Evolutionary conservation across 2,113 vertebrate genomes (phyloP).

Genomic region (Pteruthius melanotis): DNA sequence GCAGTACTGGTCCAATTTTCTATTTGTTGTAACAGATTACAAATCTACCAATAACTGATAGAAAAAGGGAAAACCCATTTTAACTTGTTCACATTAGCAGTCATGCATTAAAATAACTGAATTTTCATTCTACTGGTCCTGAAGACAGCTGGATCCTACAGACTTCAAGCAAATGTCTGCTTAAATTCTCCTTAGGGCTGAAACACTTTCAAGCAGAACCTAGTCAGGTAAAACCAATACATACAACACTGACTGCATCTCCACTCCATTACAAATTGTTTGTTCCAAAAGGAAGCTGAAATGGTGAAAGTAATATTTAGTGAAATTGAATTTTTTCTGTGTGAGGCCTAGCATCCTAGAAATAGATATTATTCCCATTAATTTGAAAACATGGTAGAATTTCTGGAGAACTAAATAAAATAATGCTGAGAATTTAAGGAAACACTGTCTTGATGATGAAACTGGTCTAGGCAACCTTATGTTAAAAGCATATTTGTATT

Average conservation of each 20-base stretch:
- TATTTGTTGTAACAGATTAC: background rate
- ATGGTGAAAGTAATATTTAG: background rate
- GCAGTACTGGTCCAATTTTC: background rate
- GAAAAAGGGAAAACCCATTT: background rate
- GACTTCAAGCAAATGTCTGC: background rate
- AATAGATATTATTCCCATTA: background rate
- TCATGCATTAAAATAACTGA: background rate
- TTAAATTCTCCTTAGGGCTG: background rate
- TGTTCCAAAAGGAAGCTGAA: background rate
- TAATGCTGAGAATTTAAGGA: background rate
- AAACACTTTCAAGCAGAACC: background rate
- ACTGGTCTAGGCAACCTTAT: background rate
- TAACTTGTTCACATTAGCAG: background rate
- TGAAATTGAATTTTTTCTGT: background rate
- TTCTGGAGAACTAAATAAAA: background rate
- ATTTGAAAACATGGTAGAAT: background rate
- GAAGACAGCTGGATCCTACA: background rate
- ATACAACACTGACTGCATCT: background rate
- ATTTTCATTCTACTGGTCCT: background rate
- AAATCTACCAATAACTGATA: background rate
- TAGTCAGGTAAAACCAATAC: background rate
- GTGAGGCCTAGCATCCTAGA: background rate
- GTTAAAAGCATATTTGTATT: background rate
- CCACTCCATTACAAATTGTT: background rate
- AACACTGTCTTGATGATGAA: background rate